Base-by-base conservation (phyloP, 1,140 invertebrate species). In the Drosophila parvula region DNA sequence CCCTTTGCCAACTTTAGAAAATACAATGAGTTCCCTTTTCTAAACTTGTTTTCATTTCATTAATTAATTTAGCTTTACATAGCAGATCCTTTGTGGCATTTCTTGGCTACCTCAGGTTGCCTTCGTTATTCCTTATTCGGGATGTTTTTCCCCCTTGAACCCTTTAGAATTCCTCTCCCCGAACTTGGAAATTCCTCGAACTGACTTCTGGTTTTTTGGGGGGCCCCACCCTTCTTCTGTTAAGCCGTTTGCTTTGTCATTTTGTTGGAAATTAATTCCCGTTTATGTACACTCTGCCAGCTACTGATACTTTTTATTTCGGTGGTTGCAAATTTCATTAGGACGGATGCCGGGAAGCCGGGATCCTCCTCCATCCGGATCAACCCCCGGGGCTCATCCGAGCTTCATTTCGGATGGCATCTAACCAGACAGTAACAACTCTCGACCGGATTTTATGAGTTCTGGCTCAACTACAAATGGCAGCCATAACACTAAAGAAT, bases 371-470 rank as follows among this genome's bases (percentile, higher is more conserved):
- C n/a, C 6, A 5, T 43, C 59, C 38, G n/a, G 36, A 43, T 48
- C 60, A 68, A 67, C 44, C 51, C 48, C 53, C 0, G 40, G 40
- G 34, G 36, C 73, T 64, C 41, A 38, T 11, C 38, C 57, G 44
- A 58, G 55, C 51, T 79, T 68, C 60, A 62, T 76, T 79, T 83
- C 32, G 80, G 44, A 30, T 43, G 40, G 61, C 44, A 44, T 67
- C 61, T 43, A 53, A 55, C 48, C 41, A 53, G 64, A 62, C 71
- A 65, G 61, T 70, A 68, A 78, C 78, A 86, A 70, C 69, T 81
- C 69, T 81, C 61, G 83, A 88, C 77, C 83, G 69, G 79, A 80
- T 88, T 88, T 88, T 88, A 88, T 88, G 84, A 89, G 83, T 80
- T 75, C 79, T 79, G 74, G 81, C 61, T 74, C 79, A 85, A 82